Conservation (phyloP, 1,140 invertebrate genomes). For the Nephotettix cincticeps region DNA sequence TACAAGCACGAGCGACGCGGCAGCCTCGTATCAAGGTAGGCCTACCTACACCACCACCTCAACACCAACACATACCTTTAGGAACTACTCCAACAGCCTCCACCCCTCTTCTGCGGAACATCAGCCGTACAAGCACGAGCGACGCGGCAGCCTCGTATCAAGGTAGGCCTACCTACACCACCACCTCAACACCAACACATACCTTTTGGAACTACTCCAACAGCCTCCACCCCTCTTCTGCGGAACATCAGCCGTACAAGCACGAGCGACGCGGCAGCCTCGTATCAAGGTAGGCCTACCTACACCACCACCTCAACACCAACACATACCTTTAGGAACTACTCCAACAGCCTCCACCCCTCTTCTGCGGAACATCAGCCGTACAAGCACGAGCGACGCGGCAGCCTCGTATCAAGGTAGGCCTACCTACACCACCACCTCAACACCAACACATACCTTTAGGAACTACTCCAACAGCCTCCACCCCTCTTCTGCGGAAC, state of each 20-base stretch:
- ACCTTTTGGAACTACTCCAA: too few relatives aligned
- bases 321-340: too few relatives aligned
- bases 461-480: constrained; percentile 14
- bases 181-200: too few relatives aligned
- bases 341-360: constrained; percentile 14
- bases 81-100: constrained; percentile 12
- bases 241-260: constrained; percentile 29
- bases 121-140: constrained; percentile 37
- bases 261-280: constrained; percentile 44
- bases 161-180: too few relatives aligned
- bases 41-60: too few relatives aligned
- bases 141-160: constrained; percentile 44
- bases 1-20: constrained; percentile 41
- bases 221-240: constrained; percentile 19
- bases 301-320: too few relatives aligned
- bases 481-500: constrained; percentile 28
- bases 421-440: too few relatives aligned
- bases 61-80: too few relatives aligned
- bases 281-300: constrained; percentile 46
- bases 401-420: constrained; percentile 46
- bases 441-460: too few relatives aligned
- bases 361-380: constrained; percentile 31
- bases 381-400: constrained; percentile 40
- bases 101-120: constrained; percentile 28
- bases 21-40: constrained; percentile 46